Base-by-base conservation (phyloP, 2,113 vertebrate species). In the Malurus cyaneus region DNA sequence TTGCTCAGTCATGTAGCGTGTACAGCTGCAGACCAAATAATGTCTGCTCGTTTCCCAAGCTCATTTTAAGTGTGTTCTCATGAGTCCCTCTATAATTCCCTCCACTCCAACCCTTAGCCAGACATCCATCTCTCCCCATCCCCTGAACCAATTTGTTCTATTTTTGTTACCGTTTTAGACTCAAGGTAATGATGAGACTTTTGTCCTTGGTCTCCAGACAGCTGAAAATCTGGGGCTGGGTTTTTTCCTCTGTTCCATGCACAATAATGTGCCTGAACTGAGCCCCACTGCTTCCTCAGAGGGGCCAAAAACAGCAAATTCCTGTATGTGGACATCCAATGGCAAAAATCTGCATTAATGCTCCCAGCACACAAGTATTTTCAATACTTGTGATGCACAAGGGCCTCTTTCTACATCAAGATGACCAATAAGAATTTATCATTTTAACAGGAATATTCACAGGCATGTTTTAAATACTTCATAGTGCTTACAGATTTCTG, bases 21-120 rank as follows among this genome's bases (percentile, higher is more conserved):
- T 80, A 70, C 84, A 95, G 87, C 84, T 93, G 93, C 89, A 92
- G 81, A 91, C 74, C 56, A 93, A 89, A 87, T 61, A 87, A 89
- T 23, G 67, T 49, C 89, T 91, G 87, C 74, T 89, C 29, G 1
- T 69, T 93, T 81, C 62, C 81, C 87, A 89, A 41, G 62, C 79
- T 93, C 20, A 57, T 82, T 85, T 93, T 41, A 70, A 82, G 24
- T 34, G 44, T 24, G 78, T 80, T 81, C 94, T 93, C 79, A 12
- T 73, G 88, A 60, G 87, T 77, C 46, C 32, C 57, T 87, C 81
- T 34, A 2, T 19, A 89, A 93, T 65, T 91, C 91, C 66, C 87
- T 77, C 54, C 50, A 17, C 57, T 34, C 66, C 2, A 1, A 11
- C 34, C 66, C 85, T 65, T 15, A 76, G 39, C 47, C 89, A 88